Evolutionary conservation across 2,797 vertebrate genomes (phyloP).

Genomic region (Chiroxiphia lanceolata): DNA sequence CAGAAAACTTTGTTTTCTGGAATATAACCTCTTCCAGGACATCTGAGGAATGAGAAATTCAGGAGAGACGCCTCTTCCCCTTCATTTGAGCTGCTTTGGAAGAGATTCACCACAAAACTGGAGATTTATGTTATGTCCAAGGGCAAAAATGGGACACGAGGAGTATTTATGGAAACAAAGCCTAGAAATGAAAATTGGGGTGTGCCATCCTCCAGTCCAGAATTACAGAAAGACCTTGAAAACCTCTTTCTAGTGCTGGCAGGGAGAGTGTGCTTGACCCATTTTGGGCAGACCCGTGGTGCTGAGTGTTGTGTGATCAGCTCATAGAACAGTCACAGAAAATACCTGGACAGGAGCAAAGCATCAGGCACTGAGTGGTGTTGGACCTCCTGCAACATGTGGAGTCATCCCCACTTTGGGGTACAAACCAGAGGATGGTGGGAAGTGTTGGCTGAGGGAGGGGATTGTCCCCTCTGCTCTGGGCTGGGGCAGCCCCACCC

Average conservation of each 20-base stretch:
- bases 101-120: not conserved
- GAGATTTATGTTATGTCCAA: not conserved
- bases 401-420: no score
- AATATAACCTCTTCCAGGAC: not conserved
- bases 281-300: not conserved
- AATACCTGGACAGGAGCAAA: not conserved
- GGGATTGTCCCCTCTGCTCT: no score
- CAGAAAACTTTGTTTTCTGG: not conserved
- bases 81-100: not conserved
- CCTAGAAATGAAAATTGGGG: not conserved
- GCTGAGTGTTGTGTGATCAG: fast-evolving
- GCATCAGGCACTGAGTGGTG: not conserved
- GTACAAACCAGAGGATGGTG: no score
- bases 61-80: not conserved
- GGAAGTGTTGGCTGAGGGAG: no score
- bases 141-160: not conserved
- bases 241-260: not conserved
- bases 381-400: no score
- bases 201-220: not conserved
- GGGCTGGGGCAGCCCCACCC: no score
- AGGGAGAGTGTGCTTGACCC: not conserved
- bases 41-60: not conserved
- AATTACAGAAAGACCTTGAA: not conserved
- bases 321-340: no score
- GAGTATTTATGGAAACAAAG: not conserved